Evolutionary conservation across 2,113 vertebrate species (phyloP).

Genomic region (Scomber scombrus): DNA sequence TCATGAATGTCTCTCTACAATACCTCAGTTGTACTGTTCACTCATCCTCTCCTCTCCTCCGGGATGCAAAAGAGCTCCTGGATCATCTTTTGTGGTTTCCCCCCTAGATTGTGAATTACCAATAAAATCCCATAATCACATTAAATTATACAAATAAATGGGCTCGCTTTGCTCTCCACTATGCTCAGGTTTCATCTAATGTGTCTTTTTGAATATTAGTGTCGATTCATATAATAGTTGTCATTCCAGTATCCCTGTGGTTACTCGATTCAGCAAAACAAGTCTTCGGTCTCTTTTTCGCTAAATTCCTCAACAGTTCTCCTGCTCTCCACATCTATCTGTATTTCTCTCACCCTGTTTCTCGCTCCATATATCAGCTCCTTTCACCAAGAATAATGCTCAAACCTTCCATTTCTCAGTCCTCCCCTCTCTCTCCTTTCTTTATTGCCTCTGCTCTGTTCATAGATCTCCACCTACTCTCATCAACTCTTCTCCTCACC

Average conservation of each 20-base stretch:
- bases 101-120: not conserved
- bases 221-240: not conserved
- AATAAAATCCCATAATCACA: not conserved
- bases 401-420: conserved; percentile 54
- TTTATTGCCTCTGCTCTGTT: conserved; percentile 57
- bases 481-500: conserved; percentile 62
- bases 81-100: not conserved
- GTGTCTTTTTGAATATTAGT: no score
- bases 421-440: conserved; percentile 41
- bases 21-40: no score
- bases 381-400: conserved; percentile 57
- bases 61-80: no score
- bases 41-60: not conserved
- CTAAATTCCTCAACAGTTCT: conserved; percentile 7
- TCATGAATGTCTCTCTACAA: no score
- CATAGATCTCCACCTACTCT: conserved; percentile 69
- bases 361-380: conserved; percentile 42
- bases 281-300: conserved; percentile 1
- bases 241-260: not conserved
- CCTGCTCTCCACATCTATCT: conserved; percentile 1
- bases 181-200: no score
- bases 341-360: not conserved
- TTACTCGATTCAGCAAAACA: not conserved
- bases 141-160: not conserved
- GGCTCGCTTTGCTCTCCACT: not conserved